Conservation (phyloP, 1,140 invertebrate genomes). For the Drosophila truncata region DNA sequence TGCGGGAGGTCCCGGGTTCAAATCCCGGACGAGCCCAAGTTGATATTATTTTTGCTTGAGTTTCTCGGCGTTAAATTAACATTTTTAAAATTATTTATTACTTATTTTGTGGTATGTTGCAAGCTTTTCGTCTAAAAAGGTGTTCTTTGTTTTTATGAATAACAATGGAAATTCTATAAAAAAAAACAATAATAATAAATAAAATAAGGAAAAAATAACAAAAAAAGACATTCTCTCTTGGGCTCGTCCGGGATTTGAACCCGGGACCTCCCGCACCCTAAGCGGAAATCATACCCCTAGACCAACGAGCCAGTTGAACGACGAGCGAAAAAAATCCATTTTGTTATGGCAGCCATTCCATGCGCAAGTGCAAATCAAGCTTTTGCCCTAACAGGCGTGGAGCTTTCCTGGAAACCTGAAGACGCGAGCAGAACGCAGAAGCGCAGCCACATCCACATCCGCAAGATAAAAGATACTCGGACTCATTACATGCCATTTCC, state of each 20-base stretch:
- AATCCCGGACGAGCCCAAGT: constrained; percentile 86
- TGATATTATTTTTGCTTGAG: too few species aligned
- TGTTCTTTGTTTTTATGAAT: too few species aligned
- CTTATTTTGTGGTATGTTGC: too few species aligned
- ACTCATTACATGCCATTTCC: constrained; percentile 46
- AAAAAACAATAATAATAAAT: too few species aligned
- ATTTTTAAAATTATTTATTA: too few species aligned
- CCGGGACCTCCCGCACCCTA: constrained; percentile 89
- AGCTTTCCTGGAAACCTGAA: constrained; percentile 31
- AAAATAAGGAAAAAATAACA: too few species aligned
- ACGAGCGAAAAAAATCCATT: neutral
- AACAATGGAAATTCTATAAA: too few species aligned
- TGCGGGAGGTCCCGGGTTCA: constrained; percentile 89
- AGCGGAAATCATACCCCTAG: constrained; percentile 89
- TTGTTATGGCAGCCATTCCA: constrained; percentile 31
- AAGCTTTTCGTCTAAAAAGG: too few species aligned
- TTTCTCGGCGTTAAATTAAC: too few species aligned
- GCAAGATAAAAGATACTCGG: constrained; percentile 17
- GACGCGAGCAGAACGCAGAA: constrained; percentile 13
- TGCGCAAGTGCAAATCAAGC: constrained; percentile 32
- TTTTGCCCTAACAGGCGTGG: constrained; percentile 3
- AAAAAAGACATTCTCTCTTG: too few species aligned
- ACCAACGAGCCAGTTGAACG: constrained; percentile 86
- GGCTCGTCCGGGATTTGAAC: constrained; percentile 87
- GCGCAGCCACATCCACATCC: constrained; percentile 7